Conservation (phyloP, 30 jellyfish, hydroid and myxozoan genomes). For the Cassiopea andromeda region DNA sequence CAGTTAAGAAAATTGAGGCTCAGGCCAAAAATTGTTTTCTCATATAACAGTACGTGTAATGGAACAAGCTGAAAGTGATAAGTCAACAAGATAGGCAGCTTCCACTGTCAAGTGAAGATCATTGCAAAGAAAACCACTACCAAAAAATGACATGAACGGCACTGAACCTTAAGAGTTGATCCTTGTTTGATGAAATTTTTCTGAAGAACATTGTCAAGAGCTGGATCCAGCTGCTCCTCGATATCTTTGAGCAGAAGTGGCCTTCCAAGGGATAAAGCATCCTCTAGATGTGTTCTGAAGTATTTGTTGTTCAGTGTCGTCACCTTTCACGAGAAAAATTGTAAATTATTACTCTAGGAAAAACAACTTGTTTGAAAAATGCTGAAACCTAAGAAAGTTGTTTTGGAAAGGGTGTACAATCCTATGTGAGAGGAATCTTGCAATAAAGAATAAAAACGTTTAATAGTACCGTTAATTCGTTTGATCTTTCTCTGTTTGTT, state of each 20-base stretch:
- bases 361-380: too few relatives aligned
- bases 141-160: background rate
- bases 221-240: slow-evolving; percentile 98
- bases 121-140: background rate
- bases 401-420: too few relatives aligned
- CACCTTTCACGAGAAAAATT: slow-evolving; percentile 28
- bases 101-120: background rate
- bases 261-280: slow-evolving; percentile 87
- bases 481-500: slow-evolving; percentile 72
- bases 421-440: too few relatives aligned
- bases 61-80: too few relatives aligned
- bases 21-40: too few relatives aligned
- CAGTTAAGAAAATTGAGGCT: too few relatives aligned
- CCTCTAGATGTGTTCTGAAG: slow-evolving; percentile 95
- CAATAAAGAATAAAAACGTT: too few relatives aligned
- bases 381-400: too few relatives aligned
- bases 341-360: too few relatives aligned
- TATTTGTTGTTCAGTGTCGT: slow-evolving; percentile 92
- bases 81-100: background rate
- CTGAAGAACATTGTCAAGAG: slow-evolving; percentile 92
- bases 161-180: slow-evolving; percentile 78
- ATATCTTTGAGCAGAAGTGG: slow-evolving; percentile 91
- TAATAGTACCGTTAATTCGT: slow-evolving; percentile 77
- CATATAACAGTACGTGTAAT: too few relatives aligned
- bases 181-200: slow-evolving; percentile 94